phyloP scores from a whole-genome alignment of 2,888 invertebrate genomes.

The Drosophila percnosoma region DNA sequence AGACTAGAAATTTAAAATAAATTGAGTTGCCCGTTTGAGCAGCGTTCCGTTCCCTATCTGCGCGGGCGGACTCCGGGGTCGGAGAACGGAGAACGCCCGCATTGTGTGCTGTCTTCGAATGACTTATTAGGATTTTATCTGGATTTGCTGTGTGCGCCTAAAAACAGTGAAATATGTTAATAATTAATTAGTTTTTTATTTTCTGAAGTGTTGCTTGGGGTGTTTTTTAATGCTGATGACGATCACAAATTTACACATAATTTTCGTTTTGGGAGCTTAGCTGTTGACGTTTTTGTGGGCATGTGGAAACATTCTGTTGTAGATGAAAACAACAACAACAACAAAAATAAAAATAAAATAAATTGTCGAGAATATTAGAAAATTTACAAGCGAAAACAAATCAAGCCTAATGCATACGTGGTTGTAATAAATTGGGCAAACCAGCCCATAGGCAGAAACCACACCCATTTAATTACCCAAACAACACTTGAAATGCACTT shows the following conservation, averaged over 20 bases:
- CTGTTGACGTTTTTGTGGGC: slow-evolving; percentile 62
- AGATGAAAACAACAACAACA: background rate
- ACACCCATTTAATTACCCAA: slow-evolving; percentile 77
- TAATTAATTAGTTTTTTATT: slow-evolving; percentile 69
- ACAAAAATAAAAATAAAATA: slow-evolving; percentile 4
- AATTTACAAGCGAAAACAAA: slow-evolving; percentile 67
- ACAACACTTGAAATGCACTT: slow-evolving; percentile 66
- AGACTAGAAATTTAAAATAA: slow-evolving; percentile 65
- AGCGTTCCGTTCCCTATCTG: slow-evolving; percentile 9
- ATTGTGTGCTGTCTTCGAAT: slow-evolving; percentile 56
- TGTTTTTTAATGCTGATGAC: slow-evolving; percentile 43
- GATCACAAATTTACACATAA: slow-evolving; percentile 67
- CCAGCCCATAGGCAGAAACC: slow-evolving; percentile 33
- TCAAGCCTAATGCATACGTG: slow-evolving; percentile 68
- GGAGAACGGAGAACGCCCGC: slow-evolving; percentile 40
- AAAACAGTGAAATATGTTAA: slow-evolving; percentile 74
- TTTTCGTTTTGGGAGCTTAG: slow-evolving; percentile 43
- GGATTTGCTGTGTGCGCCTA: slow-evolving; percentile 46
- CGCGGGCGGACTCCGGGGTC: background rate
- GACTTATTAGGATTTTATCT: slow-evolving; percentile 72
- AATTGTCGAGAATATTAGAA: slow-evolving; percentile 25
- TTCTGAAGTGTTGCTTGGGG: slow-evolving; percentile 23
- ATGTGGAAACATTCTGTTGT: slow-evolving; percentile 33
- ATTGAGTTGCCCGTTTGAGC: slow-evolving; percentile 52
- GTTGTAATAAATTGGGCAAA: slow-evolving; percentile 55